Evolutionary conservation across 2,888 invertebrate species (phyloP).

Genomic region (Lasioglossum figueresi): DNA sequence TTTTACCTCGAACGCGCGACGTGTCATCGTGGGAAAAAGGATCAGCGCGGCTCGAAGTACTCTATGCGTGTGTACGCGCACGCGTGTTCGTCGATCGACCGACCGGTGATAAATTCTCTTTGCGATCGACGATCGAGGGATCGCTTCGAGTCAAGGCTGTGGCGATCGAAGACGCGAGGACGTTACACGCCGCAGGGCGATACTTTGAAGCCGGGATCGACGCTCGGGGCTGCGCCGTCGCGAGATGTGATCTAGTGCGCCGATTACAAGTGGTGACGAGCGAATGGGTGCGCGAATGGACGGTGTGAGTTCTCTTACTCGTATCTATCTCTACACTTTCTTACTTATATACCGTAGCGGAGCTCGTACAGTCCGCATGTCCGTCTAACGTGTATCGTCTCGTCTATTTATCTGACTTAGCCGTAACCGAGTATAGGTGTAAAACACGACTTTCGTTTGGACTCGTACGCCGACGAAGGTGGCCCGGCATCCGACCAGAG

Average conservation of each 20-base stretch:
- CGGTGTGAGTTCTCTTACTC: slow-evolving; percentile 59
- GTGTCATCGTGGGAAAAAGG: slow-evolving; percentile 12
- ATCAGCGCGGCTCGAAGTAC: neutral
- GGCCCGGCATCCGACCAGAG: slow-evolving; percentile 40
- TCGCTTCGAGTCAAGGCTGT: neutral
- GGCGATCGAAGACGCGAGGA: neutral
- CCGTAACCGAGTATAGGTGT: slow-evolving; percentile 69
- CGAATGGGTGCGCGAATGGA: slow-evolving; percentile 34
- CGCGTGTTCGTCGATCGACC: neutral
- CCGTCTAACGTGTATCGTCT: slow-evolving; percentile 80
- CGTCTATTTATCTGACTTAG: slow-evolving; percentile 79
- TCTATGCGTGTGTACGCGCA: neutral
- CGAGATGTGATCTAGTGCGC: slow-evolving; percentile 55
- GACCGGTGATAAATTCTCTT: slow-evolving; percentile 2
- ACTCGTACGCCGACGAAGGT: slow-evolving; percentile 50
- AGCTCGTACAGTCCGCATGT: slow-evolving; percentile 72
- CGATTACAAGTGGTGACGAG: slow-evolving; percentile 21
- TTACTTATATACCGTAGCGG: slow-evolving; percentile 65
- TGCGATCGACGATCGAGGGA: slow-evolving; percentile 8
- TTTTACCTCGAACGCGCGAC: neutral
- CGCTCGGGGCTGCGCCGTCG: slow-evolving; percentile 60
- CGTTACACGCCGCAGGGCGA: slow-evolving; percentile 1
- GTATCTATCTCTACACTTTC: slow-evolving; percentile 65
- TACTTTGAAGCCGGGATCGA: neutral
- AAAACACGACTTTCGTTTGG: slow-evolving; percentile 44